phyloP scores from a whole-genome alignment of 2,113 vertebrate genomes.

The Turnix velox region DNA sequence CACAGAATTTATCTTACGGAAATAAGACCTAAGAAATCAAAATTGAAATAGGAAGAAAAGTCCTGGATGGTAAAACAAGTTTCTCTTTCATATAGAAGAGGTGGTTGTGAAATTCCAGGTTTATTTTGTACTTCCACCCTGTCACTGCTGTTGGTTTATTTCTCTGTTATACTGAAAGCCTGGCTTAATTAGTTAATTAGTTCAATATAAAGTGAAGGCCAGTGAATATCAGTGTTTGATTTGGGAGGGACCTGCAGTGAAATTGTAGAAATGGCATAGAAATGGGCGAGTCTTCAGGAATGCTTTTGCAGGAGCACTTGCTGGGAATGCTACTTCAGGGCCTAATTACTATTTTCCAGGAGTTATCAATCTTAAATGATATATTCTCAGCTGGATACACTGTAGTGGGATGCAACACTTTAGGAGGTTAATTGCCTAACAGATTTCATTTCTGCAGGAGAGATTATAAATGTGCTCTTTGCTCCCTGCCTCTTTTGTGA shows the following conservation, averaged over 20 bases:
- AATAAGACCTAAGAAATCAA: neutral
- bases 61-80: neutral
- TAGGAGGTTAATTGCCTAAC: neutral
- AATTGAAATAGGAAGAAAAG: neutral
- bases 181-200: conserved; percentile 35
- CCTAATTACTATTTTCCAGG: neutral
- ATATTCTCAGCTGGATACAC: neutral
- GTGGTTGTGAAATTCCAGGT: neutral
- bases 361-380: neutral
- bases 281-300: neutral
- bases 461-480: neutral
- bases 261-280: neutral
- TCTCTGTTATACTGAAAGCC: conserved; percentile 10
- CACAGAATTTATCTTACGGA: neutral
- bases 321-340: neutral
- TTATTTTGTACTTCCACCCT: neutral
- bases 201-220: neutral
- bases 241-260: neutral
- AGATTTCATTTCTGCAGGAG: neutral
- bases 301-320: neutral
- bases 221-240: neutral
- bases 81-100: neutral
- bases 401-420: neutral
- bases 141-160: neutral
- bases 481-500: neutral